Evolutionary conservation across 1,140 invertebrate genomes (phyloP), one percentile per base, ranked within the genome.

Genomic region (Hylaeus volcanicus): DNA sequence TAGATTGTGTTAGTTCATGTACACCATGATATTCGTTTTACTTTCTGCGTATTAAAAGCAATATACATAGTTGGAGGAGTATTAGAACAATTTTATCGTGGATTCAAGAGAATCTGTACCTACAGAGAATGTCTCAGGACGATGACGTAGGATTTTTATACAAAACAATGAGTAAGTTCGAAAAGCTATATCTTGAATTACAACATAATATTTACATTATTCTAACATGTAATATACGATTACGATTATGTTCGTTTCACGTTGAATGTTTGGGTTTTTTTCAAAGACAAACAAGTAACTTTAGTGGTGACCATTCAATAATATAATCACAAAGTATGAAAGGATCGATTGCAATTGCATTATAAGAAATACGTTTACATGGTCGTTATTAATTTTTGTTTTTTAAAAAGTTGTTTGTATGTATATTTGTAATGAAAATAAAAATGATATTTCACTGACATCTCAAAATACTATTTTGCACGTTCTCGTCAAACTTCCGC

Each of bases 91-190:
- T 45, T 61, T 15, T 61, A 39, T 41, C n/a, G 41, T 58, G 56
- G n/a, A 26, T 55, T 58, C 56, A 63, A 79, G 55, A 74, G 53
- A 69, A 60, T 51, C 11, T 43, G 9, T 41, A 26, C 39, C 9
- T 15, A 41, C 41, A 39, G 79, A 86, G 79, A 86, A 93, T 93
- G 93, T 93, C 92, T 71, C 93, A 93, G 74, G 93, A 93, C 56
- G 93, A 93, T 74, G 92, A 93, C 86, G 93, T 94, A 39, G 92
- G 92, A 73, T 94, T 94, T 90, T 89, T 94, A 64, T 93, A 92
- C 74, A 93, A 93, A 91, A 93, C 93, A 58, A 93, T 93, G 92
- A 93, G 92, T 93, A 83, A 93, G 92, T 93, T 69, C 8, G 15
- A 58, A 1, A 43, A 53, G 2, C 9, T 65, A 53, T 82, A 12